Base-by-base conservation (phyloP, 1,140 invertebrate genomes). In the Scaptomyza hsui region DNA sequence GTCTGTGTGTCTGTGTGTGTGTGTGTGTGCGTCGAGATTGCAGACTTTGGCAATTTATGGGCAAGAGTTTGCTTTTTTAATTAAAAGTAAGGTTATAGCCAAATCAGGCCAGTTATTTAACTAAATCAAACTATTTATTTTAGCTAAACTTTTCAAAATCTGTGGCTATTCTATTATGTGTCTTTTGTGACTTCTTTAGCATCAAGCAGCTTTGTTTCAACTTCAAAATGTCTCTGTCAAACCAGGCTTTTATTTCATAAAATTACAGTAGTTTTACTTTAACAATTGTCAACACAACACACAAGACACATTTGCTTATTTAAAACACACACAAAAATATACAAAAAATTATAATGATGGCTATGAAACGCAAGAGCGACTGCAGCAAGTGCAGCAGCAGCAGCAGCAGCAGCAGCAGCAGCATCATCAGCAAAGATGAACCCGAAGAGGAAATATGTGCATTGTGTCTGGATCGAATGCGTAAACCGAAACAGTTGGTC, bases 381-480 rank as follows among this genome's bases (percentile, higher is more conserved):
- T 37, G 12, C 49, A 39, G 32, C 32, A 21, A 52, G 4, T 6
- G n/a, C 29, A 37, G 16, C 5, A 51, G 10, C 47, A 37, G 16
- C 5, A 51, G 10, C 47, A 29, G 3, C 12, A 37, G 16, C 5
- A 51, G 10, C 47, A 29, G 3, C 12, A 15, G 9, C 21, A 13
- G 12, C 16, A 13, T 2, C 18, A 13, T 21, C 10, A 41, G 7
- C 41, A 26, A 35, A 5, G n/a, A 15, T 2, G 26, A 42, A 9
- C 12, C 24, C 0, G 57, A 77, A 42, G 29, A 42, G 24, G 80
- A 85, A 1, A 10, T 80, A 4, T 85, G 80, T 10, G 81, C 60
- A 41, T 45, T 85, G 12, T 85, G 80, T 60, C 60, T 86, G 57
- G 60, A 67, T 9, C 37, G 3, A 35, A 72, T 78, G 6, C 59